Evolutionary conservation across 2,888 invertebrate species (phyloP).

Genomic region (Sphaeridia pumilis): DNA sequence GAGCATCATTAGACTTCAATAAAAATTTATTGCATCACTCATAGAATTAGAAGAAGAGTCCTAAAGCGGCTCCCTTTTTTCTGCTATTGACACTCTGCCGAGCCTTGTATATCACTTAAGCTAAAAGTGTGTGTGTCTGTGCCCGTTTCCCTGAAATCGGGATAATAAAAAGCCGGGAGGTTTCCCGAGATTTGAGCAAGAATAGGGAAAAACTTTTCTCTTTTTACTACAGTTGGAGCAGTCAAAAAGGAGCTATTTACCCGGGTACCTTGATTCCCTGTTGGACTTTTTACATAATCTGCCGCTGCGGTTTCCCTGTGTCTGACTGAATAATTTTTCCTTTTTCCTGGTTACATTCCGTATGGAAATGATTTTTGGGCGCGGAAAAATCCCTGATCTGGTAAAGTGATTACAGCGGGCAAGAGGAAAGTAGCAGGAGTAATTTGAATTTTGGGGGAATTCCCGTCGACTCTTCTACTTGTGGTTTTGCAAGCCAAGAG

Average conservation of each 20-base stretch:
- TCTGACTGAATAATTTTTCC: neutral
- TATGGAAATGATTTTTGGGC: too few species aligned
- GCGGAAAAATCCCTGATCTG: slow-evolving; percentile 1
- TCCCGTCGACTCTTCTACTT: too few species aligned
- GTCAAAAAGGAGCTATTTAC: slow-evolving; percentile 8
- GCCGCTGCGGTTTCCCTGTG: neutral
- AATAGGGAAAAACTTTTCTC: slow-evolving; percentile 1
- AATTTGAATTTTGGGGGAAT: slow-evolving; percentile 18
- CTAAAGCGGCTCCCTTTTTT: neutral
- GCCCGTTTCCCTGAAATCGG: neutral
- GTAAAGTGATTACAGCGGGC: neutral
- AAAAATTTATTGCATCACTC: slow-evolving; percentile 10
- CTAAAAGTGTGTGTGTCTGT: neutral
- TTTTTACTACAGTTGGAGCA: neutral
- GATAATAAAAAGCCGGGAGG: slow-evolving; percentile 1
- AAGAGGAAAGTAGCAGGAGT: slow-evolving; percentile 4
- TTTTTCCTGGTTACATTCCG: neutral
- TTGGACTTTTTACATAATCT: slow-evolving; percentile 4
- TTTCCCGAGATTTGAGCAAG: too few species aligned
- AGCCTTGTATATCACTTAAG: too few species aligned
- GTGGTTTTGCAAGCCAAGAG: too few species aligned
- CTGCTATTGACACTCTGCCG: neutral
- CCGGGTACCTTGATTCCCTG: slow-evolving; percentile 5
- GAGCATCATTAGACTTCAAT: slow-evolving; percentile 7
- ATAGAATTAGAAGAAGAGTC: slow-evolving; percentile 1